Percentiles rank a stretch among this genome's conserved stretches.
phyloP scores from a whole-genome alignment of 2,113 vertebrate genomes.

The Rhodinocichla rosea region DNA sequence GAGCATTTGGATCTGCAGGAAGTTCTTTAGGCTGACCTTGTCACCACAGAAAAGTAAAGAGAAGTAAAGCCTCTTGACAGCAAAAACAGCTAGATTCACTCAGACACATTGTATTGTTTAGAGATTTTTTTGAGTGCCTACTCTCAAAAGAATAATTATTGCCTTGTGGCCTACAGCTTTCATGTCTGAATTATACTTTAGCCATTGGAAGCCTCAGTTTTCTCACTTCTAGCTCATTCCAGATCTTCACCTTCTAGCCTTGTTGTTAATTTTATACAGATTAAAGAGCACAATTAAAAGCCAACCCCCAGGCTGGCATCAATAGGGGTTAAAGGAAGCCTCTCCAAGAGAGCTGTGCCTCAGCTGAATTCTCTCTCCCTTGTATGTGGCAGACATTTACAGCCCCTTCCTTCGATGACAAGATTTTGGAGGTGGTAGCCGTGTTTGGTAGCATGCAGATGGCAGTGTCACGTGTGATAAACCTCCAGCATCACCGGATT shows the following conservation, averaged over 20 bases:
- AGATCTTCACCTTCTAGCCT: background rate
- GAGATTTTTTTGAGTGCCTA: background rate
- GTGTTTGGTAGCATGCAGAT: constrained; percentile 99
- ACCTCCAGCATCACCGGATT: constrained; percentile 94
- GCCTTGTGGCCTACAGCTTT: background rate
- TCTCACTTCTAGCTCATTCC: background rate
- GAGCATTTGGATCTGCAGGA: background rate
- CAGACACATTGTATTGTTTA: background rate
- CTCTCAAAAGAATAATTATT: background rate
- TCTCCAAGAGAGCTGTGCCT: background rate
- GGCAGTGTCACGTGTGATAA: constrained; percentile 96
- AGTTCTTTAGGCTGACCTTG: background rate
- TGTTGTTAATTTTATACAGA: background rate
- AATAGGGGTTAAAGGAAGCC: background rate
- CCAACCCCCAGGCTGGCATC: background rate
- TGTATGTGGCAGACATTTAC: constrained; percentile 83
- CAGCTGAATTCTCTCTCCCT: background rate
- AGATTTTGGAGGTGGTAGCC: constrained; percentile 95
- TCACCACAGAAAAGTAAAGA: background rate
- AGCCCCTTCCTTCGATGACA: constrained; percentile 95
- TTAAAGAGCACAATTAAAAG: background rate
- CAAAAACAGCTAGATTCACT: background rate
- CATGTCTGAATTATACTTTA: background rate
- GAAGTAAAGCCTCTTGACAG: background rate
- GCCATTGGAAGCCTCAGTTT: background rate